Evolutionary conservation across 2,113 vertebrate genomes (phyloP).

Genomic region (Elanoides forficatus): DNA sequence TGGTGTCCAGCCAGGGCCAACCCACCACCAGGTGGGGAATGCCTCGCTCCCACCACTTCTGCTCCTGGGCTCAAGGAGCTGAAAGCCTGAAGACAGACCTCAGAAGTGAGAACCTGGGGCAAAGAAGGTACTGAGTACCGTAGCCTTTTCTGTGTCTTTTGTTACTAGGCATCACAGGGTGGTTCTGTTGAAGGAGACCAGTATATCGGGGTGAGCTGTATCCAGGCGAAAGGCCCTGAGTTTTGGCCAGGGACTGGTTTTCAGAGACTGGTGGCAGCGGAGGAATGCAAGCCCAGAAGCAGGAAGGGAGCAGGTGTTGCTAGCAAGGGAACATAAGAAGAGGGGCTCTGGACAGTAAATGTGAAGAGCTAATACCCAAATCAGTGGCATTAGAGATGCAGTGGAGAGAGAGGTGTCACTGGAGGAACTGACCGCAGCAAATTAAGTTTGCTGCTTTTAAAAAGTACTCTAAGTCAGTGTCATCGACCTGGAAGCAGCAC

Average conservation of each 20-base stretch:
- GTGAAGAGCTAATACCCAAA: no score
- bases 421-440: neutral
- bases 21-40: neutral
- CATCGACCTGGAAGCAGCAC: neutral
- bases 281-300: neutral
- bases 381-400: accelerated
- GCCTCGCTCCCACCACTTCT: neutral
- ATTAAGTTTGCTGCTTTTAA: neutral
- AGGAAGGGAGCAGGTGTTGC: neutral
- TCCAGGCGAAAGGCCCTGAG: neutral
- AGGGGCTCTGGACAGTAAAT: neutral
- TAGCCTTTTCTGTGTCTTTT: neutral
- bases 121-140: neutral
- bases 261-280: neutral
- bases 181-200: neutral
- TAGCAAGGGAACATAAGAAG: neutral
- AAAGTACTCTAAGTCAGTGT: neutral
- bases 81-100: neutral
- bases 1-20: no score
- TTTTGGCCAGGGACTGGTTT: neutral
- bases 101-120: neutral
- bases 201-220: accelerated
- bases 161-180: neutral
- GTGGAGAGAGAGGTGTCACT: neutral
- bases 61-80: neutral